Evolutionary conservation across 1,140 invertebrate species (phyloP).

Genomic region (Orussus abietinus): DNA sequence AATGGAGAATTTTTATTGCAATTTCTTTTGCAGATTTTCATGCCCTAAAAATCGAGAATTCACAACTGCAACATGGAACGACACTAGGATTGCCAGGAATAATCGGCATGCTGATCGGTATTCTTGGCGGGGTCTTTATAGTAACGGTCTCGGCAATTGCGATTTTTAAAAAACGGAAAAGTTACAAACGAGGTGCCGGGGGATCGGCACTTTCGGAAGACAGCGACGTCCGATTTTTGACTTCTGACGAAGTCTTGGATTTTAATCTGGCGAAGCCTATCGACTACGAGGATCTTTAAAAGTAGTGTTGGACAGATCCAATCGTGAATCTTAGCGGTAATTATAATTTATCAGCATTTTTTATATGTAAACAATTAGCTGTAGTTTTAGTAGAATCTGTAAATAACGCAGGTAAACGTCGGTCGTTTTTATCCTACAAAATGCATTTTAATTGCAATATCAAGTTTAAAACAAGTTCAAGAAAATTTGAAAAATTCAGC

Average conservation of each 20-base stretch:
- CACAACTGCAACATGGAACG: conserved; percentile 21
- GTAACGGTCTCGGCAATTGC: conserved; percentile 27
- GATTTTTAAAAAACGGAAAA: conserved; percentile 32
- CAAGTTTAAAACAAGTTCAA: too few relatives aligned
- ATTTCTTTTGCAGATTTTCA: too few relatives aligned
- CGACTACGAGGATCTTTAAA: conserved; percentile 37
- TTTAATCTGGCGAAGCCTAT: conserved; percentile 52
- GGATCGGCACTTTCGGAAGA: conserved; percentile 48
- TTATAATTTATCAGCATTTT: too few relatives aligned
- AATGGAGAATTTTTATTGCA: too few relatives aligned
- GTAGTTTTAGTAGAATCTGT: too few relatives aligned
- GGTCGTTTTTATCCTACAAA: too few relatives aligned
- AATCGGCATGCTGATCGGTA: conserved; percentile 34
- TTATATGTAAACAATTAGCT: too few relatives aligned
- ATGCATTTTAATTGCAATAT: too few relatives aligned
- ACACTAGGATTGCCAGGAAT: conserved; percentile 30
- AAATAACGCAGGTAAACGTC: too few relatives aligned
- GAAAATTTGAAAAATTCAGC: too few relatives aligned
- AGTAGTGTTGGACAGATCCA: too few relatives aligned
- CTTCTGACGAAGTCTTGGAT: conserved; percentile 56
- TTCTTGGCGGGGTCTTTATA: conserved; percentile 27
- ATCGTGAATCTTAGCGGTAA: conserved; percentile 23
- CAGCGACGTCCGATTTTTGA: conserved; percentile 57
- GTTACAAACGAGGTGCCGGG: conserved; percentile 36
- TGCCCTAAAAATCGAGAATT: conserved; percentile 6